Base-by-base conservation (phyloP, 1,140 invertebrate genomes). In the Grapholita molesta region DNA sequence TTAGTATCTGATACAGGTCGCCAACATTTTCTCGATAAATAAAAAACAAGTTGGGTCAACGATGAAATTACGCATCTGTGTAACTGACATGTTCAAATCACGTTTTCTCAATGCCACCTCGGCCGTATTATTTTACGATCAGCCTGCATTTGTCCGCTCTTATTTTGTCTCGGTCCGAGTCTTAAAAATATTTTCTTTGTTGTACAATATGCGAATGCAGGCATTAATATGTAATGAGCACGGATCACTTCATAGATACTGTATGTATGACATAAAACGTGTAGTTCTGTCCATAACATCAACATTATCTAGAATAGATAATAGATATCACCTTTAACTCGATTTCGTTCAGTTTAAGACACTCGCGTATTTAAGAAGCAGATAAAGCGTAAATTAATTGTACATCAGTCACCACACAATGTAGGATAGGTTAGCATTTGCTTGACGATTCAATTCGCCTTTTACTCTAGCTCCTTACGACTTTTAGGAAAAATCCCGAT, bases 191-290 rank as follows among this genome's bases (percentile, higher is more conserved):
- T 79, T 77, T 75, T 77, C 76, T 76, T 77, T 79, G 71, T 82
- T 66, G 66, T 72, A 70, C 74, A 76, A 77, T 79, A 80, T 76
- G 81, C 78, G 84, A 85, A 82, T 85, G 79, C 77, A 72, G 69
- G 76, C 77, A 85, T 86, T 80, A 87, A 88, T 89, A 83, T 85
- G 80, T 85, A 86, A 83, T 83, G 76, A 73, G 74, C 69, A 73
- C 77, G 21, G 42, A 48, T 48, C 21, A 21, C 42, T 21, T 48
- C 2, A 8, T 18, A 48, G 42, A 48, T 18, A 3, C 3, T 21
- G 7, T 18, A 48, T 73, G n/a, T 38, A 38, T 12, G n/a, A 38
- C 35, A 6, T n/a, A n/a, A 38, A 5, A 12, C 35, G 3, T 12
- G 3, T 3, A n/a, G n/a, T n/a, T n/a, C n/a, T n/a, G n/a, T n/a